Base-by-base conservation (phyloP, 1,140 invertebrate species). In the Pseudoatta argentina region DNA sequence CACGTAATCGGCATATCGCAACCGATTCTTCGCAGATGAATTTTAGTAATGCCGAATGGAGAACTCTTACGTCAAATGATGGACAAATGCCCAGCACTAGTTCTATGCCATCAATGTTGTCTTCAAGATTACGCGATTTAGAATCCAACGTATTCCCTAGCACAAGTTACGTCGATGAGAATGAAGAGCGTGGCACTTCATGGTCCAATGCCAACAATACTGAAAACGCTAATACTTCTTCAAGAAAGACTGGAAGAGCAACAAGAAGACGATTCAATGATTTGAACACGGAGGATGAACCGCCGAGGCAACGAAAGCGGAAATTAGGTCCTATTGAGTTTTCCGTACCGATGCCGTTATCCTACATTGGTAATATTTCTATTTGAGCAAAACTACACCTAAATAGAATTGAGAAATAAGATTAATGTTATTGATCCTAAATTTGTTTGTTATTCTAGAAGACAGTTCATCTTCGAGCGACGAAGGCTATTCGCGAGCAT, bases 381-480 rank as follows among this genome's bases (percentile, higher is more conserved):
- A 30, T 7, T 24, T 83, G n/a, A 61, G 18, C 24, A 53, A 1
- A 75, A 75, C 10, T 53, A 21, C 10, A 21, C 10, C 14, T 34
- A 24, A 51, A 59, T 75, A 48, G 39, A 59, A 51, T 69, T 24
- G 27, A 59, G 10, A 75, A 39, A 75, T 75, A 59, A 75, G 6
- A 73, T 69, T 48, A 16, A 63, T 8, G 27, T 30, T 51, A 18
- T 48, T 69, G 53, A 59, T 24, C 30, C 10, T 18, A 64, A 39
- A 44, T 77, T 4, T 63, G 12, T 73, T n/a, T 82, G 12, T 72
- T 66, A 27, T 86, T 81, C 10, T 5, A 86, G 85, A 39, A 14
- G 66, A 71, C 34, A 86, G 90, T 78, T 93, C 93, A 21, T 86
- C 91, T n/a, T 92, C 91, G 0, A 93, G 89, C 18, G 91, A 93